Evolutionary conservation across 1,140 invertebrate genomes (phyloP).

Genomic region (Formica exsecta): DNA sequence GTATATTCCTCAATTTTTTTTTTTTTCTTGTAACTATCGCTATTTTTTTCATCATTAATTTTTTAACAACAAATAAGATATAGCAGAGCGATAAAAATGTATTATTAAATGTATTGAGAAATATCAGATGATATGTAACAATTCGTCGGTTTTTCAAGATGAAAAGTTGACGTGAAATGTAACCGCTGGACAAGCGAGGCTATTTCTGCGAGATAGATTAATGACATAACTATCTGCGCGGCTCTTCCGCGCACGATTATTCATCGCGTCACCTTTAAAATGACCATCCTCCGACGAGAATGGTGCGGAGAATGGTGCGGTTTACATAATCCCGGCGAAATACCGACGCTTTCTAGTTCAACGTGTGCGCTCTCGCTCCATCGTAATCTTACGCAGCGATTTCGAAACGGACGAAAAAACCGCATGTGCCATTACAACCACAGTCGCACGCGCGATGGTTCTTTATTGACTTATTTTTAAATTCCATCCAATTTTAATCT

Average conservation of each 20-base stretch:
- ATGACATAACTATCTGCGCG: conserved; percentile 26
- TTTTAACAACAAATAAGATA: too few species aligned
- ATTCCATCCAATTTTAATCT: conserved; percentile 29
- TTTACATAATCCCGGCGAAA: conserved; percentile 50
- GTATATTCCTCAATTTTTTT: too few species aligned
- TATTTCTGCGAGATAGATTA: conserved; percentile 18
- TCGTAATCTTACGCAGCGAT: conserved; percentile 21
- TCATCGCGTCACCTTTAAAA: conserved; percentile 56
- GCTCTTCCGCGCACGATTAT: conserved; percentile 44
- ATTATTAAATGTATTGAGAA: too few species aligned
- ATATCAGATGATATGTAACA: not conserved
- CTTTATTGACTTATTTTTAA: conserved; percentile 21
- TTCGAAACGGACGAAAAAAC: conserved; percentile 40
- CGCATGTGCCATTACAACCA: conserved; percentile 14
- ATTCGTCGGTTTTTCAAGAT: not conserved
- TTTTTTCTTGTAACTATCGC: too few species aligned
- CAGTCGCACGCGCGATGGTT: too few species aligned
- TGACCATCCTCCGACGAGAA: conserved; percentile 7
- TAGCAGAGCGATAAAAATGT: too few species aligned
- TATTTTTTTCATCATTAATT: too few species aligned
- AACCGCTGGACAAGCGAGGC: not conserved
- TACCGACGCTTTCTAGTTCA: conserved; percentile 54
- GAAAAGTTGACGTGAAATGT: not conserved
- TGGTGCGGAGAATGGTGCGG: not conserved
- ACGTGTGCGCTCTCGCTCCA: not conserved